A percentile compares a stretch with the other conserved stretches of the same genome.
These are phyloP conservation scores for Sebastes umbrosus DNA, from an alignment of 2,797 vertebrate species.

Conservation along the genomic window DNA sequence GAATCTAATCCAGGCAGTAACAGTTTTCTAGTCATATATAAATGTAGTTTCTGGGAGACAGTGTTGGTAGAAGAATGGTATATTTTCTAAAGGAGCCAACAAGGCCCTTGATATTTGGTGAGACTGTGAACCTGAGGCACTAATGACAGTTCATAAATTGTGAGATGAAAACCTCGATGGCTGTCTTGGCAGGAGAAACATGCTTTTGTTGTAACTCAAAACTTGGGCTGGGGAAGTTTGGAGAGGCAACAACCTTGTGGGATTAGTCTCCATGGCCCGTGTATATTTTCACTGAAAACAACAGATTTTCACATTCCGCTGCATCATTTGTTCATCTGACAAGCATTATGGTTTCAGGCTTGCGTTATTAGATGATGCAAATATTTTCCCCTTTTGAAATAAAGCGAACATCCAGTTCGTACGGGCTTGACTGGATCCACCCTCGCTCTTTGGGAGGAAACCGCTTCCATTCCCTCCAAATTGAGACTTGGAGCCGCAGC, in stretches of 20 bases:
- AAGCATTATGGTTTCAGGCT: slow-evolving; percentile 48
- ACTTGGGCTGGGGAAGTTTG: slow-evolving; percentile 62
- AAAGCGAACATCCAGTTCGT: slow-evolving; percentile 29
- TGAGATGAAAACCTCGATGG: slow-evolving; percentile 49
- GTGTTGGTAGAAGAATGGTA: not conserved
- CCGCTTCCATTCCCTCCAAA: slow-evolving; percentile 58
- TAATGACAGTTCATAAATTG: slow-evolving; percentile 45
- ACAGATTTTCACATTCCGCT: slow-evolving; percentile 68
- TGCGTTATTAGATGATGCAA: slow-evolving; percentile 58
- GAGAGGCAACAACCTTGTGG: slow-evolving; percentile 63
- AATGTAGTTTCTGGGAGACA: not conserved
- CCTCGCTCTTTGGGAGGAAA: slow-evolving; percentile 55
- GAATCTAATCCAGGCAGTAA: not conserved
- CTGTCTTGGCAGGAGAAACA: slow-evolving; percentile 46
- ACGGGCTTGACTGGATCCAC: slow-evolving; percentile 49
- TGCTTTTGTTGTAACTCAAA: slow-evolving; percentile 75
- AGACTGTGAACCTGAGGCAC: slow-evolving; percentile 7
- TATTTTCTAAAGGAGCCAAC: slow-evolving; percentile 23
- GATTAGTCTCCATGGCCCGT: slow-evolving; percentile 61
- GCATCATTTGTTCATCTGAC: slow-evolving; percentile 66
- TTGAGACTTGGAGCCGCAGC: slow-evolving; percentile 44
- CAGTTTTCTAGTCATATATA: not conserved
- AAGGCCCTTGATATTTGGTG: slow-evolving; percentile 12
- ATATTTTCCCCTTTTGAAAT: slow-evolving; percentile 50
- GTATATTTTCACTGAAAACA: slow-evolving; percentile 77